These are phyloP conservation scores for Lytechinus pictus DNA, from an alignment of 35 echinoderm and acorn worm species.

Conservation along the genomic window DNA sequence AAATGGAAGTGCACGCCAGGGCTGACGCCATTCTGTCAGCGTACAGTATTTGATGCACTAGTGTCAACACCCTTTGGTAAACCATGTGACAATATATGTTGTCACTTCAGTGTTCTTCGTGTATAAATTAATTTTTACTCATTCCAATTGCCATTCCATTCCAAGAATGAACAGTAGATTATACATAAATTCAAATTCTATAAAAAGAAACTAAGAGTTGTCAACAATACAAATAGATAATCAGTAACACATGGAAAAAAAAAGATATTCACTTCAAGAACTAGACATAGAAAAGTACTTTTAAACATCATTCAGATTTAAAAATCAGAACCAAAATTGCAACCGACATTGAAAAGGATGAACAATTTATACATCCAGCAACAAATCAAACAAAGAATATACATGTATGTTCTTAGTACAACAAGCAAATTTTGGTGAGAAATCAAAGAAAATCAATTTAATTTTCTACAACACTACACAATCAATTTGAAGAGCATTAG, in stretches of 20 bases:
- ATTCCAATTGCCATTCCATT: neutral
- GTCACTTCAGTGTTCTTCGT: no score
- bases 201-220: neutral
- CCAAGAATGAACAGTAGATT: neutral
- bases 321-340: constrained; percentile 2
- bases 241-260: neutral
- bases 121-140: neutral
- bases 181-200: neutral
- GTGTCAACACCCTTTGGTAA: no score
- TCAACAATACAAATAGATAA: neutral
- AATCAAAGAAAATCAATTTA: neutral
- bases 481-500: neutral
- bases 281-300: constrained; percentile 2
- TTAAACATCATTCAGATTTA: neutral
- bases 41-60: no score
- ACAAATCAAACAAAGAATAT: neutral
- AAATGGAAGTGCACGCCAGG: no score
- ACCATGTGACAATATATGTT: no score
- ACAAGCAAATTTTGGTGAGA: neutral
- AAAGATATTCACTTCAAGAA: neutral
- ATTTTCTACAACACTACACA: neutral
- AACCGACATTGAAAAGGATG: neutral
- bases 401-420: neutral
- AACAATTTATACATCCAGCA: neutral
- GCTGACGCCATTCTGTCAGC: no score